Base-by-base conservation (phyloP, 2,888 invertebrate genomes). In the Limnephilus lunatus region DNA sequence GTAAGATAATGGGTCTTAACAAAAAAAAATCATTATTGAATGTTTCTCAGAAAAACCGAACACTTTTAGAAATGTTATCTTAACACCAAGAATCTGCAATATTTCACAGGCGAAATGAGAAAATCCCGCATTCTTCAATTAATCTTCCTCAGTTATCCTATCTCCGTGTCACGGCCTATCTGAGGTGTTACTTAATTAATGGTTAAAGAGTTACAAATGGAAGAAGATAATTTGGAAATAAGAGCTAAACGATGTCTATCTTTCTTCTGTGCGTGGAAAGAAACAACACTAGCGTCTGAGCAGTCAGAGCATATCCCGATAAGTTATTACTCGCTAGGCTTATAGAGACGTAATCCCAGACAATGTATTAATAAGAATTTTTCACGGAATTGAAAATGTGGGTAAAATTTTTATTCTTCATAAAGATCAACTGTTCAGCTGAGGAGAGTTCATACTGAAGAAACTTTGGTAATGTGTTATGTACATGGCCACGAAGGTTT, bases 161-260 rank as follows among this genome's bases (percentile, higher is more conserved):
- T 86, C 86, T 86, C 48, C 86, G 30, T 44, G 86, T 44, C 44
- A 86, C n/a, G 48, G 86, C 35, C 44, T 86, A 86, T 86, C 86
- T 86, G 30, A 86, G 86, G 86, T 86, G 44, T 86, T 86, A 86
- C 11, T 44, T 86, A 86, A 86, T 86, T 86, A 83, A 44, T 86
- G 86, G 44, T 86, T 44, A 86, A 44, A 30, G 86, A 44, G 44
- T 86, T 83, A 83, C 35, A 25, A 83, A 83, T 83, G 32, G 83
- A 35, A 7, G 7, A 83, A 83, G 83, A 68, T 68, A 68, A 68
- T 68, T 68, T 9, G 68, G 68, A 68, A 68, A 68, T 68, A 68
- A 68, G 68, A 7, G 68, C 68, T 68, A 25, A 68, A 68, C 68
- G 68, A 25, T 68, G 25, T 68, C 9, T n/a, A 68, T 68, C 68